Evolutionary conservation across 2,797 vertebrate species (phyloP).

Genomic region (Labeo calbasu): DNA sequence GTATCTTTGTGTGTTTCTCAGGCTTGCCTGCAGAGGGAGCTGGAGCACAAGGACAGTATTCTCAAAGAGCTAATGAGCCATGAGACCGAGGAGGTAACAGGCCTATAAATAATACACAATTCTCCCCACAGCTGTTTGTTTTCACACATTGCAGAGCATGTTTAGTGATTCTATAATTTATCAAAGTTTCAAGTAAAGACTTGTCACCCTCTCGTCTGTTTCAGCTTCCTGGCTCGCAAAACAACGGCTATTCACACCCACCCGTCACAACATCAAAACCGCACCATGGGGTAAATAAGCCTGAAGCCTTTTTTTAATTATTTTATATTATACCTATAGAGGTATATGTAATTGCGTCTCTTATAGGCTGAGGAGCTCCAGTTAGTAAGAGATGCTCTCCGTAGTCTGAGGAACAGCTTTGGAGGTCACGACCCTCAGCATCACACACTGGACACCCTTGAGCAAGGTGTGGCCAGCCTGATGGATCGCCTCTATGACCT

Average conservation of each 20-base stretch:
- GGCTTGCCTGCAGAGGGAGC: constrained; percentile 85
- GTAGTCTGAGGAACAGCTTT: constrained; percentile 93
- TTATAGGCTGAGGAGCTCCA: constrained; percentile 88
- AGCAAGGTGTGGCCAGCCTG: constrained; percentile 94
- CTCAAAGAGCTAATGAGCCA: constrained; percentile 84
- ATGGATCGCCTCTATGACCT: constrained; percentile 87
- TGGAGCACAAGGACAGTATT: constrained; percentile 84
- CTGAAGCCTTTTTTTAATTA: constrained; percentile 3
- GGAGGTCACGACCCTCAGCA: constrained; percentile 94
- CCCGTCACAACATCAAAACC: constrained; percentile 68
- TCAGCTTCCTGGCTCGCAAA: constrained; percentile 76
- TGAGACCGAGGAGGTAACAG: constrained; percentile 83
- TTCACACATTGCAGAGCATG: constrained; percentile 15
- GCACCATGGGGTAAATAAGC: constrained; percentile 81
- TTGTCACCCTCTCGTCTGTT: constrained; percentile 22
- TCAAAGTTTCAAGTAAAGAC: constrained; percentile 13
- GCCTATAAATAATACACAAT: not conserved
- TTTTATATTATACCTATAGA: not conserved
- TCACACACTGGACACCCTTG: constrained; percentile 96
- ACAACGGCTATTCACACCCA: constrained; percentile 85
- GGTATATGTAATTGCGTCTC: constrained; percentile 4
- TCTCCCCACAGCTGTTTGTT: constrained; percentile 4
- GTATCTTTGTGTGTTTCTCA: constrained; percentile 61
- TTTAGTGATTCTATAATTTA: not conserved
- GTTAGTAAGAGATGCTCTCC: constrained; percentile 89